These are phyloP conservation scores for Bombus terrestris DNA, from an alignment of 1,140 invertebrate species.

Conservation along the genomic window DNA sequence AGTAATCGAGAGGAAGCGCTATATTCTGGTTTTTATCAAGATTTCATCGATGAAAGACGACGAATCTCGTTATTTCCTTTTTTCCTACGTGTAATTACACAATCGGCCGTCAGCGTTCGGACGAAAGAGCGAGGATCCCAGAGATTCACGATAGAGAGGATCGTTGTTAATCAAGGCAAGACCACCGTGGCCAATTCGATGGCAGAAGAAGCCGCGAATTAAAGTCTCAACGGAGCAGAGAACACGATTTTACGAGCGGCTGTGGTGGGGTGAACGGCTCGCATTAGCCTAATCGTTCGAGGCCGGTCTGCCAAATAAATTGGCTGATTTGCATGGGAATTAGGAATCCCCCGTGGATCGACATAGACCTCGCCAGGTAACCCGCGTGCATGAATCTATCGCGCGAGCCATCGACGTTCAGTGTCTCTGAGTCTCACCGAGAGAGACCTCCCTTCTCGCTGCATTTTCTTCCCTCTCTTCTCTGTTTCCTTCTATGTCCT, in stretches of 20 bases:
- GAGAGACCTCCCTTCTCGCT: constrained; percentile 1
- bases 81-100: constrained; percentile 25
- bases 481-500: not conserved
- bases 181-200: constrained; percentile 53
- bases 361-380: constrained; percentile 41
- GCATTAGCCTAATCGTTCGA: constrained; percentile 78
- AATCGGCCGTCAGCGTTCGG: constrained; percentile 4
- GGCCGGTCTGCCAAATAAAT: constrained; percentile 77
- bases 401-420: constrained; percentile 35
- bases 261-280: constrained; percentile 37
- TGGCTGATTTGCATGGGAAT: constrained; percentile 81
- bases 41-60: not conserved
- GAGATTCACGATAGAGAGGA: constrained; percentile 26
- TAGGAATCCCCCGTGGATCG: constrained; percentile 71
- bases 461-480: not conserved
- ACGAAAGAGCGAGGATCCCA: constrained; percentile 3
- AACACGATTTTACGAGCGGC: constrained; percentile 66
- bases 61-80: not conserved
- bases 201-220: constrained; percentile 63
- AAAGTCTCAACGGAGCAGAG: constrained; percentile 47
- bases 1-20: not conserved
- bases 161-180: constrained; percentile 58
- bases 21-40: not conserved
- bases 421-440: constrained; percentile 37
- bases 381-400: constrained; percentile 39